Percentiles rank a stretch among this genome's conserved stretches.
Evolutionary conservation across 2,113 vertebrate species (phyloP).

Genomic region (Octodon degus): DNA sequence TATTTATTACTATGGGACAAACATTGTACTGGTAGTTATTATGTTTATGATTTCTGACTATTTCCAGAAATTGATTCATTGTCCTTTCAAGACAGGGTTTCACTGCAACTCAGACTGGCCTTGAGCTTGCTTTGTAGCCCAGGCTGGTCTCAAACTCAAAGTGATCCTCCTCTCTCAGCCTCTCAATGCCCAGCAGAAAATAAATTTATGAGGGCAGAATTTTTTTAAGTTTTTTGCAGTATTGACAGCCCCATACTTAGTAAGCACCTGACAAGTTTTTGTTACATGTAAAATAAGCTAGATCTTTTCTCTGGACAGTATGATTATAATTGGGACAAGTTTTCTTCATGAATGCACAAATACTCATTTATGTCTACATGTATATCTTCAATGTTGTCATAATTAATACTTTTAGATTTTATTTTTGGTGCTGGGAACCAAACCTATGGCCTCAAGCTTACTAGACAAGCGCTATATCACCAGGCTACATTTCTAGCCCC

Average conservation of each 20-base stretch:
- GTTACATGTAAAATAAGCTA: conserved; percentile 3
- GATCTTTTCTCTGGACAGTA: not conserved
- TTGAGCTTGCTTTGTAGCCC: not conserved
- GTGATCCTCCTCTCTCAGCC: not conserved
- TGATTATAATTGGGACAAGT: not conserved
- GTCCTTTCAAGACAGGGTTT: not conserved
- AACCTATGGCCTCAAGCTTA: not conserved
- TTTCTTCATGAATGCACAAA: not conserved
- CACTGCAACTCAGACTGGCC: not conserved
- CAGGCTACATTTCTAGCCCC: not conserved
- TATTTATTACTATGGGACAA: not conserved
- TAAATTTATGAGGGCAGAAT: conserved; percentile 25
- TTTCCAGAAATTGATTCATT: not conserved
- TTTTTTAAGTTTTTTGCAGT: not conserved
- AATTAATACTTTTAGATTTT: not conserved
- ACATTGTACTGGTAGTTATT: not conserved
- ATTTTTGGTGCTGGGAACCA: not conserved
- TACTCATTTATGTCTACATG: not conserved
- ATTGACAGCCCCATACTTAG: not conserved
- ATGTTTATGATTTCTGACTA: not conserved
- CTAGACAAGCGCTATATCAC: not conserved
- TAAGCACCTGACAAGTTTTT: conserved; percentile 35
- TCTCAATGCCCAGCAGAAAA: not conserved
- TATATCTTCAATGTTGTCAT: not conserved
- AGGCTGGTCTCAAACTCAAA: not conserved